These are phyloP conservation scores for Byasa hedistus DNA, from an alignment of 2,888 invertebrate species.

Conservation along the genomic window DNA sequence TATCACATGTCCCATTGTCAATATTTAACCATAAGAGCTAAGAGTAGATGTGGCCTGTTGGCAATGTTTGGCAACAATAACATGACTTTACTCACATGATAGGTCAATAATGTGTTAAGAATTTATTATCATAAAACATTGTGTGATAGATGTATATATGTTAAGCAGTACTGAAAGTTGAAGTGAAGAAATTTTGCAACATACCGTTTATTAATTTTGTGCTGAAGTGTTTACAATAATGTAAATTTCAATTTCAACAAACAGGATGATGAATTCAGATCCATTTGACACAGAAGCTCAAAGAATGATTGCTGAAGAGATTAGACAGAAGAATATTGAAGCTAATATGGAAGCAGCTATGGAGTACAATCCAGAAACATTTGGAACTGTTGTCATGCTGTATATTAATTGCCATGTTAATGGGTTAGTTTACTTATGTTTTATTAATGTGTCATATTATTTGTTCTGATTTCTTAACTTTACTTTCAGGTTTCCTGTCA, in stretches of 20 bases:
- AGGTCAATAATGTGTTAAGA: too few relatives aligned
- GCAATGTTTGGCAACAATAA: too few relatives aligned
- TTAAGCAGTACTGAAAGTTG: too few relatives aligned
- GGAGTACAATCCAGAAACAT: conserved; percentile 99
- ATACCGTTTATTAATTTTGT: too few relatives aligned
- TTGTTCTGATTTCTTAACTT: neutral
- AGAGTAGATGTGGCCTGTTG: too few relatives aligned
- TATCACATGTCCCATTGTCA: too few relatives aligned
- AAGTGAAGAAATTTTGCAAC: too few relatives aligned
- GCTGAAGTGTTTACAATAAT: too few relatives aligned
- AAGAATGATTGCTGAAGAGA: conserved; percentile 96
- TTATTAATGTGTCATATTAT: neutral
- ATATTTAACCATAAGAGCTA: too few relatives aligned
- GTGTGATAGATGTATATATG: too few relatives aligned
- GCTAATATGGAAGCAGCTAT: conserved; percentile 99
- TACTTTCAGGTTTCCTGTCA: conserved; percentile 86
- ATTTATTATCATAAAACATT: too few relatives aligned
- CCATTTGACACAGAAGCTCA: conserved; percentile 98
- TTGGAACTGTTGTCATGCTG: conserved; percentile 98
- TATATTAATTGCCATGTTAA: conserved; percentile 98
- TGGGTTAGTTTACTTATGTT: conserved; percentile 72
- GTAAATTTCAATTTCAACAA: neutral
- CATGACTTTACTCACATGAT: too few relatives aligned
- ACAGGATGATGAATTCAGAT: conserved; percentile 93
- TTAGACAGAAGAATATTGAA: conserved; percentile 96